A percentile compares a stretch with the other conserved stretches of the same genome.
Conservation (phyloP, 2,113 vertebrate genomes). For the Rhinopomastus cyanomelas region DNA sequence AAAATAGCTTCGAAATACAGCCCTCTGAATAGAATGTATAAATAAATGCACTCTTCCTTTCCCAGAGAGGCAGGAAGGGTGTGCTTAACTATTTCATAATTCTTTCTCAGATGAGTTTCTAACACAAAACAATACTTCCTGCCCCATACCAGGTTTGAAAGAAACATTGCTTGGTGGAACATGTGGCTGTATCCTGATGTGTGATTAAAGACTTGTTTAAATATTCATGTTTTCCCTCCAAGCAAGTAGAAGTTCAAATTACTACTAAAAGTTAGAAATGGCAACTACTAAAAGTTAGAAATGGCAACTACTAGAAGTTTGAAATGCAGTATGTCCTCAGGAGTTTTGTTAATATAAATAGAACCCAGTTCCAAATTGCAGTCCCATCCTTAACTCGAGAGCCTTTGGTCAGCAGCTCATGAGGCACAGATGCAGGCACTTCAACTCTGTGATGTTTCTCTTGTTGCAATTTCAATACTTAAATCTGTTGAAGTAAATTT, state of each 20-base stretch:
- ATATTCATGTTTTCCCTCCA: neutral
- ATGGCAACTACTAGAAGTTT: neutral
- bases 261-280: neutral
- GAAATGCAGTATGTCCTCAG: neutral
- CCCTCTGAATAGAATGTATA: slow-evolving; percentile 45
- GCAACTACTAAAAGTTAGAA: neutral
- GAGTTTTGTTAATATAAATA: neutral
- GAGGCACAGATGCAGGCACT: neutral
- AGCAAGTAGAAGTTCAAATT: neutral
- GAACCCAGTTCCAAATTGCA: neutral
- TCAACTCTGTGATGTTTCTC: neutral
- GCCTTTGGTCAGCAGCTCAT: neutral
- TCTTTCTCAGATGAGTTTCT: neutral
- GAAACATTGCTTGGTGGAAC: neutral
- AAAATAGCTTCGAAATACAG: slow-evolving; percentile 56
- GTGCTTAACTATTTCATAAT: slow-evolving; percentile 49
- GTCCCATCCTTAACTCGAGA: neutral
- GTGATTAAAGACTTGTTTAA: neutral
- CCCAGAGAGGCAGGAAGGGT: slow-evolving; percentile 62
- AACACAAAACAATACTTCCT: neutral
- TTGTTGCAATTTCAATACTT: neutral
- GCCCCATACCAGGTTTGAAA: neutral
- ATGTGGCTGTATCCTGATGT: neutral
- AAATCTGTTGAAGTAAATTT: neutral
- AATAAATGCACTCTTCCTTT: slow-evolving; percentile 61